Evolutionary conservation across 2,888 invertebrate species (phyloP).

Genomic region (Eilema caniola): DNA sequence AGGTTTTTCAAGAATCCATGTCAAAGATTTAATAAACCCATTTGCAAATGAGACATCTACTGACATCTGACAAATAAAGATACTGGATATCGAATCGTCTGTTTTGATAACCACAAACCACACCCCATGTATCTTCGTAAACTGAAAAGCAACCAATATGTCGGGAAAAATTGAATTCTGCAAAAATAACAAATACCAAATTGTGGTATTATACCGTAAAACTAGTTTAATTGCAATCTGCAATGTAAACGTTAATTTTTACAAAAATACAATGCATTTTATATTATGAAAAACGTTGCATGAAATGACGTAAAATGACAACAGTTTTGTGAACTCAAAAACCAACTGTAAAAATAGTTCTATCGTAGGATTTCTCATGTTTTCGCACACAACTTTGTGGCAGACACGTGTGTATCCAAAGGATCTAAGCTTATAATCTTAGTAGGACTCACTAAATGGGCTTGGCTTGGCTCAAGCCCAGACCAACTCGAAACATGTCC

Average conservation of each 20-base stretch:
- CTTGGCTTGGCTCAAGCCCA: slow-evolving; percentile 81
- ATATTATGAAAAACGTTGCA: background rate
- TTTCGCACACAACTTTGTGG: slow-evolving; percentile 37
- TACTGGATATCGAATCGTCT: background rate
- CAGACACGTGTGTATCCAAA: slow-evolving; percentile 47
- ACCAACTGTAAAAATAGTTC: background rate
- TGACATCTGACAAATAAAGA: background rate
- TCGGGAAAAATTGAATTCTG: background rate
- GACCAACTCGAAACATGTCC: slow-evolving; percentile 66
- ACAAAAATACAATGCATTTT: background rate
- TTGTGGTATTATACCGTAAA: background rate
- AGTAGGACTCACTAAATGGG: slow-evolving; percentile 72
- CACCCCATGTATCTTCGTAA: background rate
- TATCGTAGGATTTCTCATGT: slow-evolving; percentile 28
- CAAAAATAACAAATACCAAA: no score
- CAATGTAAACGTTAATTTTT: background rate
- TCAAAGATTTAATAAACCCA: background rate
- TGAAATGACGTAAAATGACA: background rate
- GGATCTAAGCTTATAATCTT: slow-evolving; percentile 80
- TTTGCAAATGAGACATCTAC: background rate
- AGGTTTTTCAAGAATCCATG: background rate
- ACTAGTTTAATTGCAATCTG: background rate
- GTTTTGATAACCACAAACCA: background rate
- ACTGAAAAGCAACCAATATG: background rate
- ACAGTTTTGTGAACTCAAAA: background rate